Conservation (phyloP, 2,797 vertebrate genomes). For the Cynopterus sphinx region DNA sequence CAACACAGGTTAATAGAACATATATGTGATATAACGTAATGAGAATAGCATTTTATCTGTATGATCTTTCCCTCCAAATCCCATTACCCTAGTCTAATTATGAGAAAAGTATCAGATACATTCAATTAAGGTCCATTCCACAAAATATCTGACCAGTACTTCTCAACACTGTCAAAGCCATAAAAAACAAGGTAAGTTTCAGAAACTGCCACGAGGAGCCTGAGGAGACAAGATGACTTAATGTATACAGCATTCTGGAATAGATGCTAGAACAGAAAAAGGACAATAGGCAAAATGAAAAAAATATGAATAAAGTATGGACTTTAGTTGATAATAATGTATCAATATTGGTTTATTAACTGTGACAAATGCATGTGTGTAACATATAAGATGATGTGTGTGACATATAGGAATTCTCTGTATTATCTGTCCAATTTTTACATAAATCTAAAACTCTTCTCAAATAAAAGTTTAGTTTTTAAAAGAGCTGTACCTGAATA, state of each 20-base stretch:
- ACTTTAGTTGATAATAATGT: not conserved
- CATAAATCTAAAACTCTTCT: not conserved
- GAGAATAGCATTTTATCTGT: not conserved
- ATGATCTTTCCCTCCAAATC: not conserved
- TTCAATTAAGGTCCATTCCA: not conserved
- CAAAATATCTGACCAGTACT: not conserved
- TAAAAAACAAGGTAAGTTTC: not conserved
- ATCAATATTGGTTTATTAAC: not conserved
- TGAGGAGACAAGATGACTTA: not conserved
- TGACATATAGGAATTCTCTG: not conserved
- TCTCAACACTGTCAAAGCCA: not conserved
- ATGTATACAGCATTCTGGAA: not conserved
- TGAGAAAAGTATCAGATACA: not conserved
- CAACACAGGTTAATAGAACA: not conserved
- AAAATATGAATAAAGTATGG: not conserved
- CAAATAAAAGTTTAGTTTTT: slow-evolving; percentile 5
- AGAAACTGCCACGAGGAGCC: not conserved
- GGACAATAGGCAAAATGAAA: not conserved
- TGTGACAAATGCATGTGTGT: not conserved
- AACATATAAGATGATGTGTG: not conserved
- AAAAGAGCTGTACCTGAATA: not conserved
- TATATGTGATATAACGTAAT: not conserved
- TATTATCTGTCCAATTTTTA: not conserved
- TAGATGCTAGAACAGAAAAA: not conserved
- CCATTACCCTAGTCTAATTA: not conserved